phyloP scores from a whole-genome alignment of 92 coral and sea anemone species.

The Palythoa heliodiscus region DNA sequence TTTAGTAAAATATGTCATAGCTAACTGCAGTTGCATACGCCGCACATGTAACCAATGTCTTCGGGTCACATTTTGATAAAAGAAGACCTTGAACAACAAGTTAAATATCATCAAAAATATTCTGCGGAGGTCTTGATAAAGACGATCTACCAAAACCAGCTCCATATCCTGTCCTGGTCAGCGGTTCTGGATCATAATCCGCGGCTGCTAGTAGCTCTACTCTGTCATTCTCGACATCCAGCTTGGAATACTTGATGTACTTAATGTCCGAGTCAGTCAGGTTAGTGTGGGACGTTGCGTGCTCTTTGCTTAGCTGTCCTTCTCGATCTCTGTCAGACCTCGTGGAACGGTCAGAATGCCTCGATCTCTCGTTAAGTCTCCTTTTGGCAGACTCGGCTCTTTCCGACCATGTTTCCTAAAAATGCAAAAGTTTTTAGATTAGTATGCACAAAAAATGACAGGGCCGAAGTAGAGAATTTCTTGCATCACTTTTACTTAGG shows the following conservation, averaged over 20 bases:
- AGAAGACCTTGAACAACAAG: not conserved
- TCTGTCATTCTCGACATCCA: slow-evolving; percentile 81
- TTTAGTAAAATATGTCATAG: not conserved
- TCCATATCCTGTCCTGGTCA: slow-evolving; percentile 51
- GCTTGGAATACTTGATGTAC: slow-evolving; percentile 75
- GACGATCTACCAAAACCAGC: slow-evolving; percentile 61
- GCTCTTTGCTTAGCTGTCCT: slow-evolving; percentile 59
- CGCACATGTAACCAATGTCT: not conserved
- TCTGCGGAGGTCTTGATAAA: slow-evolving; percentile 82
- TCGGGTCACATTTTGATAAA: not conserved
- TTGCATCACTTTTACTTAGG: no score
- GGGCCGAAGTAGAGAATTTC: no score
- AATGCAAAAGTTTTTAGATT: not conserved
- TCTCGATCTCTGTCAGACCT: slow-evolving; percentile 59
- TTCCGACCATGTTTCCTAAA: slow-evolving; percentile 84
- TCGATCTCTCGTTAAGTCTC: slow-evolving; percentile 47
- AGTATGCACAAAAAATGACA: no score
- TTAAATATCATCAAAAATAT: slow-evolving; percentile 95
- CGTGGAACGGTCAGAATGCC: slow-evolving; percentile 46
- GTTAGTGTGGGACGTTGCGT: slow-evolving; percentile 84
- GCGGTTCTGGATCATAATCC: slow-evolving; percentile 77
- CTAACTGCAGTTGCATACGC: not conserved
- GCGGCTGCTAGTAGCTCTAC: slow-evolving; percentile 86
- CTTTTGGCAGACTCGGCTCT: slow-evolving; percentile 88
- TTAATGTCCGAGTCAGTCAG: slow-evolving; percentile 72